phyloP scores from a whole-genome alignment of 53 echinoderm and acorn worm species.

The Holothuria leucospilota region DNA sequence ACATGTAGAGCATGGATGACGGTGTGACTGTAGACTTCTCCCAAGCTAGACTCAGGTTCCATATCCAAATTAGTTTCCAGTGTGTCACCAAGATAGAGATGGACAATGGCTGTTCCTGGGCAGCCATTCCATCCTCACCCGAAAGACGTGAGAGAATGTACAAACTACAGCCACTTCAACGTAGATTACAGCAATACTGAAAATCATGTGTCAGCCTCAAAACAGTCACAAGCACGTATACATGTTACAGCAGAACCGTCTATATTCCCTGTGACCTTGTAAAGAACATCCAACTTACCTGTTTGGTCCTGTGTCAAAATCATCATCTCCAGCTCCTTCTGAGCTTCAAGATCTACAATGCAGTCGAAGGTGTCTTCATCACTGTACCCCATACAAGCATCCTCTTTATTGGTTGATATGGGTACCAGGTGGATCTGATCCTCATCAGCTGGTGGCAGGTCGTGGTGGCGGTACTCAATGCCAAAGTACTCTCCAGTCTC shows the following conservation, averaged over 20 bases:
- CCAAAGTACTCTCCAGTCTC: slow-evolving; percentile 44
- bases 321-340: neutral
- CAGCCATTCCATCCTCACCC: too few relatives aligned
- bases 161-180: too few relatives aligned
- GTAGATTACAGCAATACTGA: too few relatives aligned
- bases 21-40: too few relatives aligned
- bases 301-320: neutral
- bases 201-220: too few relatives aligned
- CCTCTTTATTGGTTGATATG: neutral
- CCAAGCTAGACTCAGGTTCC: too few relatives aligned
- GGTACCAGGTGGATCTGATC: slow-evolving; percentile 23
- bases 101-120: too few relatives aligned
- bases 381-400: neutral
- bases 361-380: neutral
- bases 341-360: neutral
- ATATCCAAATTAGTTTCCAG: too few relatives aligned
- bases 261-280: neutral
- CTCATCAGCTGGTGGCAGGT: neutral
- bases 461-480: slow-evolving; percentile 29
- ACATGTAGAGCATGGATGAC: too few relatives aligned
- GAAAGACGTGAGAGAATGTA: too few relatives aligned
- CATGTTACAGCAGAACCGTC: neutral
- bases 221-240: neutral
- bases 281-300: neutral
- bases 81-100: too few relatives aligned